phyloP scores from a whole-genome alignment of 2,888 invertebrate genomes.

The Tinea trinotella region DNA sequence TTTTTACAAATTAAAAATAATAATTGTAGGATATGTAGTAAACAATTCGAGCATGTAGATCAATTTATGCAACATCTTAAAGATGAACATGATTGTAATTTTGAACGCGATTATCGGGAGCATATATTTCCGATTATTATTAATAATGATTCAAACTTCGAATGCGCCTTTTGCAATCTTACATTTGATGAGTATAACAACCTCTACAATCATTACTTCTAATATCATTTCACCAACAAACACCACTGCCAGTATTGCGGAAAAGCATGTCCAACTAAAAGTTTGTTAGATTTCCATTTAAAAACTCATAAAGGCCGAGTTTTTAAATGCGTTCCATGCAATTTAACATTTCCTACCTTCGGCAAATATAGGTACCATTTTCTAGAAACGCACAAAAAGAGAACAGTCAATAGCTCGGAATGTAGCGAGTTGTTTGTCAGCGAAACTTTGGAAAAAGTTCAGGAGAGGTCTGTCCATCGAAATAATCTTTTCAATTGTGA shows the following conservation, averaged over 20 bases:
- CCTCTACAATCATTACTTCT: neutral
- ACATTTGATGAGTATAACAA: neutral
- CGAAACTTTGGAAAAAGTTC: neutral
- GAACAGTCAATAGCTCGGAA: neutral
- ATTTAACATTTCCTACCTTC: neutral
- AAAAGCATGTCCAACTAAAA: neutral
- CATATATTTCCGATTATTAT: neutral
- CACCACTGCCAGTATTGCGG: neutral
- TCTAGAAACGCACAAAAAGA: neutral
- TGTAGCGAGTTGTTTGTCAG: neutral
- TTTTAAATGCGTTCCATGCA: neutral
- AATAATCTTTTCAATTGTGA: neutral
- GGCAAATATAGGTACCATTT: neutral
- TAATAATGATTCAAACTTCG: neutral
- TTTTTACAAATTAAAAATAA: too few relatives aligned
- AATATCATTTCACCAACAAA: neutral
- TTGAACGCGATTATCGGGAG: neutral
- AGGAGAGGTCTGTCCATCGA: neutral
- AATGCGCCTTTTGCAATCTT: neutral
- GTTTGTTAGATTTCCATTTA: neutral
- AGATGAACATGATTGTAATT: neutral
- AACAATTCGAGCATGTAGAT: neutral
- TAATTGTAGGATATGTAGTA: neutral
- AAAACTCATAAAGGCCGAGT: neutral
- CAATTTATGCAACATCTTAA: neutral